phyloP scores from a whole-genome alignment of 1,140 invertebrate species.

The Trachymyrmex septentrionalis region DNA sequence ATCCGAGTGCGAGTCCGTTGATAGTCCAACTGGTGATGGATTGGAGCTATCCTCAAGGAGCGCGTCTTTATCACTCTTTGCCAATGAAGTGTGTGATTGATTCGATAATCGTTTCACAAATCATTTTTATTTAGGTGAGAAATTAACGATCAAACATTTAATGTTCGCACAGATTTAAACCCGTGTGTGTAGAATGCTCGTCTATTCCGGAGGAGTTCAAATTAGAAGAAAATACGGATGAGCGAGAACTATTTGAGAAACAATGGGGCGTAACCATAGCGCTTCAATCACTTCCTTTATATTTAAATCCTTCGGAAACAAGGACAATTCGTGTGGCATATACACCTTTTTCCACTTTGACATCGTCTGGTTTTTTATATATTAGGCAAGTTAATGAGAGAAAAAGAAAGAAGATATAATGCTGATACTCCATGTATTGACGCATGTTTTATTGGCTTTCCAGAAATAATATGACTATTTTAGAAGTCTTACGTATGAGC shows the following conservation, averaged over 20 bases:
- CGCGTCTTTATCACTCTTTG: constrained; percentile 86
- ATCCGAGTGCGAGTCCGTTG: constrained; percentile 89
- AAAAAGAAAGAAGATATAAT: background rate
- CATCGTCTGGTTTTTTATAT: constrained; percentile 83
- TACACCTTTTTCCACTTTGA: constrained; percentile 79
- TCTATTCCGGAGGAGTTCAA: constrained; percentile 83
- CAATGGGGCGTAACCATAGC: constrained; percentile 77
- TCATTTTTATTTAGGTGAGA: background rate
- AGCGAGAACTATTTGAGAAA: constrained; percentile 77
- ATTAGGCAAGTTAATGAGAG: constrained; percentile 78
- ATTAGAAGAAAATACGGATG: constrained; percentile 78
- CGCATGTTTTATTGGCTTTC: constrained; percentile 28
- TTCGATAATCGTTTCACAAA: background rate
- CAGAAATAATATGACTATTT: constrained; percentile 97
- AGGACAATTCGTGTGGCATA: constrained; percentile 83
- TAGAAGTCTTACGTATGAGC: constrained; percentile 94
- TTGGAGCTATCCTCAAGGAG: constrained; percentile 87
- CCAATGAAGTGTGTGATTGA: constrained; percentile 82
- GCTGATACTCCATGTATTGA: background rate
- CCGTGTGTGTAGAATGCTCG: constrained; percentile 80
- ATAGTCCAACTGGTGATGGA: constrained; percentile 89
- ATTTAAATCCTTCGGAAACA: constrained; percentile 85
- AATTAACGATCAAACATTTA: background rate
- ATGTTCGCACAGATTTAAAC: constrained; percentile 80
- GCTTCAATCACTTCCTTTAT: constrained; percentile 79